These are phyloP conservation scores for Chironex yamaguchii DNA, from an alignment of 30 jellyfish, hydroid and myxozoan species.

Conservation along the genomic window DNA sequence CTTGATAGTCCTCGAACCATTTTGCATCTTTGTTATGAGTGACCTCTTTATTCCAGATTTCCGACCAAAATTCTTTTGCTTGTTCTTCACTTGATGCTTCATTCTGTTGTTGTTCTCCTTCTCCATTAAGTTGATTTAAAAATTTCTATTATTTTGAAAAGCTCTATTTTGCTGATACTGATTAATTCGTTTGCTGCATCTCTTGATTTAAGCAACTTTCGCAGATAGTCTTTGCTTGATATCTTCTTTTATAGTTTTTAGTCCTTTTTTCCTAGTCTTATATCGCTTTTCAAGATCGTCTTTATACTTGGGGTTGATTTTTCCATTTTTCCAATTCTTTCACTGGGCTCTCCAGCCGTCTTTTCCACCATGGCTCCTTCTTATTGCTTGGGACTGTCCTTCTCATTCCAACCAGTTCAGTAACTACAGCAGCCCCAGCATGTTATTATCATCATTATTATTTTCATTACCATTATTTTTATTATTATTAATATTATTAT, in stretches of 20 bases:
- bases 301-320: background rate
- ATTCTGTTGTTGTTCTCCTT: too few species aligned
- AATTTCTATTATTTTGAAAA: background rate
- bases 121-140: too few species aligned
- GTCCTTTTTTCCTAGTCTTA: background rate
- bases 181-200: conserved; percentile 2
- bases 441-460: background rate
- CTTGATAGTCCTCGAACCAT: conserved; percentile 11
- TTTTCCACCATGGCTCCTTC: conserved; percentile 43
- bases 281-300: conserved; percentile 15
- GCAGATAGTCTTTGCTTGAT: conserved; percentile 6
- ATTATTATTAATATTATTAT: background rate
- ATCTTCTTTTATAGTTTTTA: background rate
- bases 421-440: conserved; percentile 40
- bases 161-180: conserved; percentile 6
- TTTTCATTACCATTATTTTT: background rate
- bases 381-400: background rate
- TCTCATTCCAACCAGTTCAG: conserved; percentile 11
- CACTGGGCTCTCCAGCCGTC: background rate
- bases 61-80: background rate
- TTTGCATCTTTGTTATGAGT: conserved; percentile 11
- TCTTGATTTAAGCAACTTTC: background rate
- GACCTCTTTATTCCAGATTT: conserved; percentile 1
- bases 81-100: too few species aligned
- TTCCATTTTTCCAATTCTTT: background rate